Base-by-base conservation (phyloP, 2,113 vertebrate species). In the Clarias gariepinus region DNA sequence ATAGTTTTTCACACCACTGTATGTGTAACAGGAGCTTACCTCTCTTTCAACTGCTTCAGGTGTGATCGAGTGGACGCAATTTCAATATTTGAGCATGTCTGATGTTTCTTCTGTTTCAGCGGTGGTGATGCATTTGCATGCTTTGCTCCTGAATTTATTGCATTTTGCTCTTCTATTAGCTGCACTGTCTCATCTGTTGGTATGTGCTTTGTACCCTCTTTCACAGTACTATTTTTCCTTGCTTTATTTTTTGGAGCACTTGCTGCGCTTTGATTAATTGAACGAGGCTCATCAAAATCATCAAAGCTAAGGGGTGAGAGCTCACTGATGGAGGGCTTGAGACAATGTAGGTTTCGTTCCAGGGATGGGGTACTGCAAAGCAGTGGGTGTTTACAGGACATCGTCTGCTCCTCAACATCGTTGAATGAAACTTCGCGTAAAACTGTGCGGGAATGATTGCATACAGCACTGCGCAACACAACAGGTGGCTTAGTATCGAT, bases 251-350 rank as follows among this genome's bases (percentile, higher is more conserved):
- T 55, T 25, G 60, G 58, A 53, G 28, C 71, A 74, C 25, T 53
- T 61, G 21, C 55, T 60, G 33, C 7, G 18, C 30, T 85, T 81
- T 61, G 47, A 16, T 64, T 81, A 30, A 61, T 21, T 30, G 33
- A 19, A 16, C n/a, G 9, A 6, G 87, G 52, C 16, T 77, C 83
- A 21, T 85, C 73, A 2, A 21, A 15, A 21, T 90, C 91, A 12
- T 92, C 88, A 55, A 84, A 88, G 69, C 85, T 91, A 23, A 90
- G 88, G 25, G 88, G 90, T 28, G 90, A 91, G 63, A 90, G 90
- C 81, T 89, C 89, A 74, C 84, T 90, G 36, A 91, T 9, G 1
- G 90, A 91, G 25, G 88, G 89, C 41, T 89, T 89, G 3, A 73
- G 84, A 58, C 58, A 78, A 16, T 30, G 57, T 5, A 33, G 58